Evolutionary conservation across 2,888 invertebrate genomes (phyloP).

Genomic region (Mallateleia sp.): DNA sequence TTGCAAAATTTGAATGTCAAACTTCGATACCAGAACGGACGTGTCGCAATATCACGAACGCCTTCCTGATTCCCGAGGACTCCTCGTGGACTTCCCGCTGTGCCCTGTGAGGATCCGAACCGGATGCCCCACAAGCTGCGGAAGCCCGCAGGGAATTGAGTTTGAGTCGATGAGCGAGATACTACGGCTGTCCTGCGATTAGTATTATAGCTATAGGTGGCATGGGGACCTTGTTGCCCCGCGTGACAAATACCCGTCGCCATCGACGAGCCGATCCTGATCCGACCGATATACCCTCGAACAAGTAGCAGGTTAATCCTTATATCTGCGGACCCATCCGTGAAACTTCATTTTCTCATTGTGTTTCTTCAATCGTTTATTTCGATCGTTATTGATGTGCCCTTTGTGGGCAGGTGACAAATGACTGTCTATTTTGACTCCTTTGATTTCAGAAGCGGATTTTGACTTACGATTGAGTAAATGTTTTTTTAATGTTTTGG

Average conservation of each 20-base stretch:
- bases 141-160: slow-evolving; percentile 63
- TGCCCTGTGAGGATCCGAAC: slow-evolving; percentile 34
- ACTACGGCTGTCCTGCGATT: slow-evolving; percentile 48
- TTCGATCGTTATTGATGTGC: slow-evolving; percentile 61
- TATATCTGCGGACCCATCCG: slow-evolving; percentile 86
- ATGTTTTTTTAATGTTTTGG: slow-evolving; percentile 4
- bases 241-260: slow-evolving; percentile 70
- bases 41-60: slow-evolving; percentile 40
- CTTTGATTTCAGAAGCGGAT: slow-evolving; percentile 9
- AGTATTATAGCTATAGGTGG: slow-evolving; percentile 59
- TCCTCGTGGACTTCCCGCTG: slow-evolving; percentile 46
- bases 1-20: too few relatives aligned
- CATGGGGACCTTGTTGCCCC: slow-evolving; percentile 45
- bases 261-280: slow-evolving; percentile 50
- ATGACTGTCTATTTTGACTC: slow-evolving; percentile 47
- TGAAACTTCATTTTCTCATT: slow-evolving; percentile 86
- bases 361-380: slow-evolving; percentile 78
- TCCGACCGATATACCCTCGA: slow-evolving; percentile 16
- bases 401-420: slow-evolving; percentile 56
- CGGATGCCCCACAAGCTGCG: slow-evolving; percentile 65
- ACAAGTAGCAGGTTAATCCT: slow-evolving; percentile 86
- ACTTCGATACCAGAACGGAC: slow-evolving; percentile 18
- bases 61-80: slow-evolving; percentile 46
- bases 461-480: neutral
- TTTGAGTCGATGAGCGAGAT: slow-evolving; percentile 65